phyloP scores from a whole-genome alignment of 2,888 invertebrate species.

The Eurytoma californica region DNA sequence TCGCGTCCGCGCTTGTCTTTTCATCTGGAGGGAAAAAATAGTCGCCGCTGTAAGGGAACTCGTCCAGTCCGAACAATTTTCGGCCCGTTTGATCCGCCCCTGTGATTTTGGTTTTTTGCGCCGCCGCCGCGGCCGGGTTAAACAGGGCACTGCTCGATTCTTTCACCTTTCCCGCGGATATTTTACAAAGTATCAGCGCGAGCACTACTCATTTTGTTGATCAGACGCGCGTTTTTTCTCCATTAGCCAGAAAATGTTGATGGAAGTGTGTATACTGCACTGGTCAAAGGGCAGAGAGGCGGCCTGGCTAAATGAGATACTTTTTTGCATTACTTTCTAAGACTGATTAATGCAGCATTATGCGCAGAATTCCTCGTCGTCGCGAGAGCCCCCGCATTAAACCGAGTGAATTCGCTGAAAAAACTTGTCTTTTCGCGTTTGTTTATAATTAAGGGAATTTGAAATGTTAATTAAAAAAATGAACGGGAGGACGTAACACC shows the following conservation, averaged over 20 bases:
- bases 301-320: conserved; percentile 1
- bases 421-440: too few relatives aligned
- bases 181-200: conserved; percentile 32
- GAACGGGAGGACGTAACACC: too few relatives aligned
- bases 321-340: conserved; percentile 32
- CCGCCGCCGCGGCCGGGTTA: conserved; percentile 9
- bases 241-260: conserved; percentile 1
- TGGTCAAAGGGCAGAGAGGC: neutral
- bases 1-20: neutral
- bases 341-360: conserved; percentile 18
- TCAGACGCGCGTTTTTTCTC: conserved; percentile 15
- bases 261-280: neutral
- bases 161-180: conserved; percentile 22
- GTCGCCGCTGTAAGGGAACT: too few relatives aligned
- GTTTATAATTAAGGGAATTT: too few relatives aligned
- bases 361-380: too few relatives aligned
- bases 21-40: neutral
- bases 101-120: conserved; percentile 1
- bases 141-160: conserved; percentile 32
- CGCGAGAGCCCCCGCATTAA: too few relatives aligned
- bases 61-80: neutral
- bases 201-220: conserved; percentile 32
- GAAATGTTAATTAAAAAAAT: neutral
- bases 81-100: conserved; percentile 14
- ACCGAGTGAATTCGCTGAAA: too few relatives aligned